Evolutionary conservation across 2,888 invertebrate species (phyloP), one percentile per base, ranked within the genome.

Genomic region (Halictus quadricinctus): DNA sequence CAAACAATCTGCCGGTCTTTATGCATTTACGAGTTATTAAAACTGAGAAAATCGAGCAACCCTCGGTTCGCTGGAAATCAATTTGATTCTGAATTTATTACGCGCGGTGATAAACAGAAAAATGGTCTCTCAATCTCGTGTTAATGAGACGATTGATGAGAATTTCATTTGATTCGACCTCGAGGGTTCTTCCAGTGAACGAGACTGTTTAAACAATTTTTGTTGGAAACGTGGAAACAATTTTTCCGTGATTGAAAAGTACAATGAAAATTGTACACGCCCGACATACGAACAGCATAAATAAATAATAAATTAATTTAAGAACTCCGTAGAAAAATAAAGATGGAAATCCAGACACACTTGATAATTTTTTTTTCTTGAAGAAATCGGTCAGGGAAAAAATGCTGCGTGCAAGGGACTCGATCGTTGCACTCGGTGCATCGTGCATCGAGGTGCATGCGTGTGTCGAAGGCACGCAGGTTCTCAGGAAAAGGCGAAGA

Each of bases 401-500:
- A 25, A 60, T 25, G 25, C 60, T 25, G 25, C 5, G 13, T 25
- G 60, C 60, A 25, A 25, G 25, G 60, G 25, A 60, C 25, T 5
- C 15, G 48, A 48, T 5, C 25, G 60, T 60, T 60, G 60, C 13
- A 12, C 25, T 25, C 13, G 4, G 25, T 25, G 60, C 25, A 25
- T 25, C 60, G 13, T 60, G 13, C 5, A 5, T 60, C 60, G 60
- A 60, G 60, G 60, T 60, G 60, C 6, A 15, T 29, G 15, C 36
- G 64, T 36, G 64, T 18, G 54, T 54, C 64, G 64, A 36, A 66
- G 60, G 60, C 60, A 21, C 12, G 74, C 29, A n/a, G 70, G 43
- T 72, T 76, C 72, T 43, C 72, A 46, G 13, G 64, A 64, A 72
- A 50, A 10, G 18, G 25, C 25, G 43, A 80, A 21, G 48, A 46